A percentile compares a stretch with the other conserved stretches of the same genome.
These are phyloP conservation scores for Glossosoma conforme DNA, from an alignment of 1,140 invertebrate genomes.

Conservation along the genomic window DNA sequence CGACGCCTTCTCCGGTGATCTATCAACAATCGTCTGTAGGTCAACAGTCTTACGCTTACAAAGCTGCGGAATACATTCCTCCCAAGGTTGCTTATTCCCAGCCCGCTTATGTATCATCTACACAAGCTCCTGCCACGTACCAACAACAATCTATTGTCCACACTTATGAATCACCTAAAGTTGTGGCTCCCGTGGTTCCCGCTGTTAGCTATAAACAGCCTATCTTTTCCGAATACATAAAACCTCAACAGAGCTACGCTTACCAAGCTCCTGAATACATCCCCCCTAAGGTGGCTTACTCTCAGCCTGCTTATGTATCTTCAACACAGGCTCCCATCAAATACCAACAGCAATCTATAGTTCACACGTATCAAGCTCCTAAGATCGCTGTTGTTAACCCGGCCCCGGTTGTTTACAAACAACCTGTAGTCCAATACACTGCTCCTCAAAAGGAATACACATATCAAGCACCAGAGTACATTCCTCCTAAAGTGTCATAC, in stretches of 20 bases:
- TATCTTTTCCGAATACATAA: conserved; percentile 7
- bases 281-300: conserved; percentile 5
- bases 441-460: conserved; percentile 9
- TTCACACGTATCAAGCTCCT: conserved; percentile 17
- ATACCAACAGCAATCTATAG: conserved; percentile 14
- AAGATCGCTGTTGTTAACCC: conserved; percentile 3
- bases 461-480: conserved; percentile 42
- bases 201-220: conserved; percentile 11
- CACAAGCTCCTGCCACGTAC: conserved; percentile 11
- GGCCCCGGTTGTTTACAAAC: conserved; percentile 9
- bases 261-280: conserved; percentile 16
- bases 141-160: conserved; percentile 21
- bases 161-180: conserved; percentile 14
- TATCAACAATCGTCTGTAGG: conserved; percentile 33
- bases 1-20: conserved; percentile 32
- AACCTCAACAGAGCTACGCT: conserved; percentile 9
- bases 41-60: conserved; percentile 34
- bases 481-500: conserved; percentile 32
- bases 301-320: conserved; percentile 15
- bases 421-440: conserved; percentile 3
- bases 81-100: conserved; percentile 27
- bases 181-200: conserved; percentile 4
- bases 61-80: conserved; percentile 39
- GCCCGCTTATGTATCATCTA: conserved; percentile 21
- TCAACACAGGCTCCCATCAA: conserved; percentile 22